A percentile compares a stretch with the other conserved stretches of the same genome.
phyloP scores from a whole-genome alignment of 2,888 invertebrate species.

The Andrena bicolor region DNA sequence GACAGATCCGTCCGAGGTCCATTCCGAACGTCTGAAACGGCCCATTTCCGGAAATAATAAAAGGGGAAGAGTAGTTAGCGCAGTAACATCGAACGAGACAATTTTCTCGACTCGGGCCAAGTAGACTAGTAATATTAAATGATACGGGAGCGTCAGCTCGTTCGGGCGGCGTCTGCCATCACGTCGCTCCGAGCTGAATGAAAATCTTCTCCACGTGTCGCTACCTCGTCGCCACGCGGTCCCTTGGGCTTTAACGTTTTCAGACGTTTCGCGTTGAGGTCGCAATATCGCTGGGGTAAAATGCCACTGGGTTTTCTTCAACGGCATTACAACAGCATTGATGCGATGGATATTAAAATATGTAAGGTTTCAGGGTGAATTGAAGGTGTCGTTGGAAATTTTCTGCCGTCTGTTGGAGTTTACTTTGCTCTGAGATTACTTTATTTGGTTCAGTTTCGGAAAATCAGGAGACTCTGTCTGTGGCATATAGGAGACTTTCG shows the following conservation, averaged over 20 bases:
- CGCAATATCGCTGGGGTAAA: background rate
- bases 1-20: too few relatives aligned
- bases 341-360: background rate
- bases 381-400: background rate
- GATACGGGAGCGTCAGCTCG: conserved; percentile 27
- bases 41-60: background rate
- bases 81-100: conserved; percentile 5
- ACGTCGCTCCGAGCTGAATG: conserved; percentile 16
- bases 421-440: too few relatives aligned
- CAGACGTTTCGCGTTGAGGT: background rate
- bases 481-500: too few relatives aligned
- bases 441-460: too few relatives aligned
- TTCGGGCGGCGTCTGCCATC: conserved; percentile 8
- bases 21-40: background rate
- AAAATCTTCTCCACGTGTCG: conserved; percentile 20
- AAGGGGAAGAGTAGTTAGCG: background rate
- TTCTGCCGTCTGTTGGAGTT: too few relatives aligned
- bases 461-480: too few relatives aligned
- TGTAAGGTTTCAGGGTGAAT: background rate
- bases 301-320: background rate
- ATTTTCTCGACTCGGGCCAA: conserved; percentile 26
- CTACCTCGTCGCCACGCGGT: background rate
- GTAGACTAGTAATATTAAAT: conserved; percentile 37
- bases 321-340: background rate
- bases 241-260: background rate